Evolutionary conservation across 2,113 vertebrate species (phyloP).

Genomic region (Bubo scandiacus): DNA sequence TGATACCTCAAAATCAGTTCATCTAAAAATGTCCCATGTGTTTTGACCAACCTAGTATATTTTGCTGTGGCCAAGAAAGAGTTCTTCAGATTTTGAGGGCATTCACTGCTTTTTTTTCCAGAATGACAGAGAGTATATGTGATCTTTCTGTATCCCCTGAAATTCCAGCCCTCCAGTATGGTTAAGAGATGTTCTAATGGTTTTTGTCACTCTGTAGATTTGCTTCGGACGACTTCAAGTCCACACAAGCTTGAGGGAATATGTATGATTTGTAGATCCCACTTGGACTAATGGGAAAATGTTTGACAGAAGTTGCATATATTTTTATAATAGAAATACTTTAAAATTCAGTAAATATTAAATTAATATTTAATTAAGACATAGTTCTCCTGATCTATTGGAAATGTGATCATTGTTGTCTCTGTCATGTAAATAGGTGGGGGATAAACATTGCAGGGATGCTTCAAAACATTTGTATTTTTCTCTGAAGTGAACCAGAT

Average conservation of each 20-base stretch:
- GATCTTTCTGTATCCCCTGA: neutral
- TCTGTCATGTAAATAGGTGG: neutral
- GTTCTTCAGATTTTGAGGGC: neutral
- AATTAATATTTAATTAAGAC: neutral
- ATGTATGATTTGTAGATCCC: neutral
- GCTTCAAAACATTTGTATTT: neutral
- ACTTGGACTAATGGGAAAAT: neutral
- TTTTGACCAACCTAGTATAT: neutral
- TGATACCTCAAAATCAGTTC: neutral
- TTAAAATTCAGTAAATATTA: neutral
- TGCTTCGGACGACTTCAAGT: neutral
- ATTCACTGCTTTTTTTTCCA: neutral
- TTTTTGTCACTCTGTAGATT: neutral
- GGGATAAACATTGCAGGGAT: neutral
- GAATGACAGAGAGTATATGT: neutral
- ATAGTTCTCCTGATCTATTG: neutral
- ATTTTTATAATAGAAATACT: neutral
- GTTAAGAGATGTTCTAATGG: neutral
- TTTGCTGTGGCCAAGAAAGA: neutral
- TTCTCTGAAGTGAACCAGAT: neutral
- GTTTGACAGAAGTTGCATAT: neutral
- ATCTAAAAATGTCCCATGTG: neutral
- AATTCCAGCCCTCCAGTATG: neutral
- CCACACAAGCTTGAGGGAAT: neutral
- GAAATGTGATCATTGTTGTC: neutral